These are phyloP conservation scores for Folsomia candida DNA, from an alignment of 2,888 invertebrate genomes.

Conservation along the genomic window DNA sequence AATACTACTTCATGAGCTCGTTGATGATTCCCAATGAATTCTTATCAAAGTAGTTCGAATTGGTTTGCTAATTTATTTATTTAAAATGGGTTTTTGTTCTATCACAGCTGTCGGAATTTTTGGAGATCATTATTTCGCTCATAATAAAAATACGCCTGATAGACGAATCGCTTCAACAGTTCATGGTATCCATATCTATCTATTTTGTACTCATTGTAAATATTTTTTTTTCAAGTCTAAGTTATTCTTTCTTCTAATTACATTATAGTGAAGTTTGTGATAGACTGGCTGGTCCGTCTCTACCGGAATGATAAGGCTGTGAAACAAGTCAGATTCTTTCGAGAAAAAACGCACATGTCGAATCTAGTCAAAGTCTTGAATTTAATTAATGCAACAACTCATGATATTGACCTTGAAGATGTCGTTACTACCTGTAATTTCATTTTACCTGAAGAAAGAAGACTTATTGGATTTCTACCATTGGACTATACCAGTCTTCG, in stretches of 20 bases:
- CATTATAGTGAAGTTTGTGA: conserved; percentile 46
- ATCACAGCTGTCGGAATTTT: conserved; percentile 36
- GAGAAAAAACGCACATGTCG: conserved; percentile 35
- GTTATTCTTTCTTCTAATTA: conserved; percentile 7
- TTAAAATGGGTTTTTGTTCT: too few species aligned
- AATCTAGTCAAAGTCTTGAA: conserved; percentile 45
- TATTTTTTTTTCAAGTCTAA: conserved; percentile 3
- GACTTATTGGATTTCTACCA: conserved; percentile 46
- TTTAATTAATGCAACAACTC: conserved; percentile 27
- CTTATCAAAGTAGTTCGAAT: too few species aligned
- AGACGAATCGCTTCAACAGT: conserved; percentile 35
- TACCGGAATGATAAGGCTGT: background rate
- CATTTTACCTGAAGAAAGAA: conserved; percentile 49
- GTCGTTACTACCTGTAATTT: conserved; percentile 34
- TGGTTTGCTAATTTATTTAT: too few species aligned
- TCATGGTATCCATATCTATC: conserved; percentile 39
- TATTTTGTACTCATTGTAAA: background rate
- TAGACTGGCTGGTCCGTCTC: conserved; percentile 46
- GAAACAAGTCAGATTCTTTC: conserved; percentile 11
- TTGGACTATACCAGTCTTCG: conserved; percentile 33
- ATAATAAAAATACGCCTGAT: conserved; percentile 1
- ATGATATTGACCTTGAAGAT: conserved; percentile 30
- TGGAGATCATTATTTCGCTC: conserved; percentile 19
- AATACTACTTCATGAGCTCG: too few species aligned
- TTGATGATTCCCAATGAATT: too few species aligned